Evolutionary conservation across 2,888 invertebrate genomes (phyloP), one percentile per base, ranked within the genome.

Genomic region (Metalampra italica): DNA sequence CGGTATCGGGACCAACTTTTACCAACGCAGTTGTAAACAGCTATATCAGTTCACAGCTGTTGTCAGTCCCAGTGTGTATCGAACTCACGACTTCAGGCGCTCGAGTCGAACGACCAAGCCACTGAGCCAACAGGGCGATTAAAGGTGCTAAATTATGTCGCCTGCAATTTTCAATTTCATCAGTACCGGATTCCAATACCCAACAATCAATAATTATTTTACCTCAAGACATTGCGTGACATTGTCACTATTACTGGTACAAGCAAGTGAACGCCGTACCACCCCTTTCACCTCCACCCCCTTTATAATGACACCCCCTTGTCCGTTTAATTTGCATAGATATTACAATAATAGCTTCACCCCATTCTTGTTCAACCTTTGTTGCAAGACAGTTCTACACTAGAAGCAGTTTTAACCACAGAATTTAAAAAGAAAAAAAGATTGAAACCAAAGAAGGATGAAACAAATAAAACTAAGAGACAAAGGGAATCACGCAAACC

Each of bases 321-420:
- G 74, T 80, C 77, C 75, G 68, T 78, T 78, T 80, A 83, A 86
- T 87, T 87, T 87, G 77, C 84, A 86, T 86, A 22, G 22, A 5
- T 22, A 75, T 74, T 79, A 78, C 70, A 75, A 77, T 68, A 68
- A 72, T 71, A 70, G 77, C 72, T 68, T 68, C 62, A 61, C 65
- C 65, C 66, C 68, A 62, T 57, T 57, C 57, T 60, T 59, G 68
- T 69, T 65, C 61, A 61, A 57, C 61, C 64, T 69, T 71, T 66
- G 67, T 64, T 63, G 63, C 65, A 57, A 55, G 58, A 67, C 68
- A 75, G 76, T 75, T 68, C 49, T 52, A 47, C 50, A 52, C 62
- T n/a, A 60, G 63, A 64, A 66, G 7, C 36, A 22, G 3, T n/a
- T 32, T 32, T 8, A 32, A 32, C 2, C 32, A 32, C 5, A 30